These are phyloP conservation scores for Leucosticte australis DNA, from an alignment of 2,113 vertebrate species.

Conservation along the genomic window DNA sequence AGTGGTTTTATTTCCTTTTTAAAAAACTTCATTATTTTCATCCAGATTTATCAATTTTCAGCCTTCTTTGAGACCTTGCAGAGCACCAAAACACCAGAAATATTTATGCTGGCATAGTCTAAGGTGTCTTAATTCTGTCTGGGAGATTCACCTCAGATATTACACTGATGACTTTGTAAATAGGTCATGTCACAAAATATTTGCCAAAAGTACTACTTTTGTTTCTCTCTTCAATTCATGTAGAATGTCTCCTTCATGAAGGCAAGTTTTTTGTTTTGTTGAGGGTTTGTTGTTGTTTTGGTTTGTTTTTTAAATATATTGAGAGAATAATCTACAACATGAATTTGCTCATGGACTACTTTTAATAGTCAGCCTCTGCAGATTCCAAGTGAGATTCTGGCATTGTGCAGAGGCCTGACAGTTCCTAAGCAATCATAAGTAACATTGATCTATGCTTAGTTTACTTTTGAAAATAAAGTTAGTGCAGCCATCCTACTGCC, in stretches of 20 bases:
- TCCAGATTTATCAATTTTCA: background rate
- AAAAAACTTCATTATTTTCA: background rate
- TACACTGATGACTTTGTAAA: background rate
- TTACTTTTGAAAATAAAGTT: background rate
- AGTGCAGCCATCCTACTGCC: background rate
- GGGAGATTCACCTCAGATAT: background rate
- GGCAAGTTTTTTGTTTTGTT: background rate
- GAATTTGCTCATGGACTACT: background rate
- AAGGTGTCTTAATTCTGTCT: background rate
- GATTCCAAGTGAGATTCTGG: background rate
- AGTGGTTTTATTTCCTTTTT: background rate
- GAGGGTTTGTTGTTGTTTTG: background rate
- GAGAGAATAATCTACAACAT: background rate
- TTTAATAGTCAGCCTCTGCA: background rate
- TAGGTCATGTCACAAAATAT: background rate
- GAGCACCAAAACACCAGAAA: background rate
- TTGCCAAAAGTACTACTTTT: background rate
- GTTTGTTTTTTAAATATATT: background rate
- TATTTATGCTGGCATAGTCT: background rate
- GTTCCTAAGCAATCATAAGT: background rate
- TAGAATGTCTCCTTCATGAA: background rate
- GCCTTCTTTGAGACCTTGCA: background rate
- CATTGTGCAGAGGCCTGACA: background rate
- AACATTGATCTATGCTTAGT: background rate
- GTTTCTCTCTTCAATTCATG: background rate